A percentile compares a stretch with the other conserved stretches of the same genome.
Conservation (phyloP, 2,113 vertebrate genomes). For the Sceloporus undulatus region DNA sequence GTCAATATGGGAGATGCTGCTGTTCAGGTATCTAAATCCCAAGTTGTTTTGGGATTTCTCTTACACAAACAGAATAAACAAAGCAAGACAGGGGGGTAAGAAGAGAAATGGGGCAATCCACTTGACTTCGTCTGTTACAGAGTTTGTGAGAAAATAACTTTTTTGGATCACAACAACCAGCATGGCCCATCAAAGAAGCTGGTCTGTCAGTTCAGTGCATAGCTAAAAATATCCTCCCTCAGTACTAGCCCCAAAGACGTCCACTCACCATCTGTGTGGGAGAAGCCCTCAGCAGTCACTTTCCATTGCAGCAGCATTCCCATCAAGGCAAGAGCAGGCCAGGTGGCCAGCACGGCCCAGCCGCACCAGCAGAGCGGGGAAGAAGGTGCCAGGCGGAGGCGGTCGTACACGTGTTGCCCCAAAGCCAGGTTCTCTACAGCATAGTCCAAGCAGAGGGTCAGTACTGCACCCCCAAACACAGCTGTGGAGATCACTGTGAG, state of each 20-base stretch:
- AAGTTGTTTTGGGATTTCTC: too few species aligned
- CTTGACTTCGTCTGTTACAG: too few species aligned
- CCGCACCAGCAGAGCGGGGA: constrained; percentile 89
- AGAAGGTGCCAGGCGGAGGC: constrained; percentile 79
- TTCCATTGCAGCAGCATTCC: constrained; percentile 89
- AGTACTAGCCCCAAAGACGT: not conserved
- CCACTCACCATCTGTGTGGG: constrained; percentile 84
- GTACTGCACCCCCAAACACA: constrained; percentile 84
- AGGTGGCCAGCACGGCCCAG: constrained; percentile 88
- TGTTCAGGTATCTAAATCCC: too few species aligned
- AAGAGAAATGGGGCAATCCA: not conserved
- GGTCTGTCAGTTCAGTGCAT: not conserved
- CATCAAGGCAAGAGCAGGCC: constrained; percentile 85
- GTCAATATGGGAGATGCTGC: too few species aligned
- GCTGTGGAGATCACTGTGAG: constrained; percentile 87
- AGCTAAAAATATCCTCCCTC: too few species aligned
- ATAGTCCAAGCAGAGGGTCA: constrained; percentile 87
- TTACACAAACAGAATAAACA: too few species aligned
- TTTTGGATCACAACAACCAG: too few species aligned
- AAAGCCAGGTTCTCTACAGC: constrained; percentile 86
- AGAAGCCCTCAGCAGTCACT: constrained; percentile 83
- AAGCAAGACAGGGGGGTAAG: not conserved
- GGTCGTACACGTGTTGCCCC: constrained; percentile 78
- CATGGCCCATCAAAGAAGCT: too few species aligned
- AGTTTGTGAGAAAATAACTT: too few species aligned